These are phyloP conservation scores for Xestia ashworthii DNA, from an alignment of 2,888 invertebrate genomes.

Conservation along the genomic window DNA sequence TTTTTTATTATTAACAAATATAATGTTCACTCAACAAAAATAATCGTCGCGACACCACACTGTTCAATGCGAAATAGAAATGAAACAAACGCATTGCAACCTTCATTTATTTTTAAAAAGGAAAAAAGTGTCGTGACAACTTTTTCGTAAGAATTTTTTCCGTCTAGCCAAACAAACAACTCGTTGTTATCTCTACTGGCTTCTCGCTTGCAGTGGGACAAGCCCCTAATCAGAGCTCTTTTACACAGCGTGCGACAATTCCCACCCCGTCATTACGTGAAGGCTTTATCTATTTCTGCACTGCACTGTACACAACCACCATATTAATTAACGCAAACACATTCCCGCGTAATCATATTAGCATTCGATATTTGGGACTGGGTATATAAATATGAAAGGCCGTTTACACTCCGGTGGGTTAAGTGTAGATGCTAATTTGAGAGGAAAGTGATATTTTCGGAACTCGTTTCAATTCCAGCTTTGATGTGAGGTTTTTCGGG, in stretches of 20 bases:
- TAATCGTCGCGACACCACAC: no score
- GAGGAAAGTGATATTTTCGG: constrained; percentile 36
- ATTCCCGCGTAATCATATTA: constrained; percentile 62
- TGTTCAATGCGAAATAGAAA: no score
- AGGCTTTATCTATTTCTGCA: constrained; percentile 63
- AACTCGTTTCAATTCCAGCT: constrained; percentile 21
- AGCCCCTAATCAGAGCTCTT: constrained; percentile 21
- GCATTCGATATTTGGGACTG: constrained; percentile 49
- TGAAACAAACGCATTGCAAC: no score
- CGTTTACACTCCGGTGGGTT: constrained; percentile 13
- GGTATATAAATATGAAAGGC: constrained; percentile 31
- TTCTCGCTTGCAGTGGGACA: neutral
- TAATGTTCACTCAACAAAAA: no score
- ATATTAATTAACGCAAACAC: constrained; percentile 67
- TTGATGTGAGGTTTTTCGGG: constrained; percentile 30
- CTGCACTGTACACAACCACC: constrained; percentile 54
- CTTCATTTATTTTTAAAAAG: no score
- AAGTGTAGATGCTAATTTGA: constrained; percentile 22
- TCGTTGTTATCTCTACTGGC: neutral
- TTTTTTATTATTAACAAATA: no score
- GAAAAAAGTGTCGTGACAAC: no score
- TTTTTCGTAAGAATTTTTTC: no score
- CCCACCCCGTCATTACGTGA: constrained; percentile 59
- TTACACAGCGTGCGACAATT: constrained; percentile 44
- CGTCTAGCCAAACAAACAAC: no score